These are phyloP conservation scores for Heterohyrax brucei DNA, from an alignment of 2,797 vertebrate genomes.

Conservation along the genomic window DNA sequence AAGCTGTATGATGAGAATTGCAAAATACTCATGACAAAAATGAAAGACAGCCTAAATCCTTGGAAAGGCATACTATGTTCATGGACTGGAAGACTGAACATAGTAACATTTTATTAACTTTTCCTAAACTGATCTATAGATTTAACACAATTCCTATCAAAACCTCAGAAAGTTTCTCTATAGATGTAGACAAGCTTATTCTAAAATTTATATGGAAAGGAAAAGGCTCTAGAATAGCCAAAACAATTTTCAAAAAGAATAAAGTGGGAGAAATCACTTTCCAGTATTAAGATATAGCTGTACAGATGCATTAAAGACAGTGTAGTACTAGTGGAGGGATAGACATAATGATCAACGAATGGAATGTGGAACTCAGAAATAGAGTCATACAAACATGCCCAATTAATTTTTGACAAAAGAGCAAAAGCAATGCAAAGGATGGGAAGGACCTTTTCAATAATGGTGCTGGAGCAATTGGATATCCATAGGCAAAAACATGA, in stretches of 20 bases:
- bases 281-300: neutral
- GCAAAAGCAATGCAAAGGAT: neutral
- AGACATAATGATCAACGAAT: neutral
- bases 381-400: constrained; percentile 1
- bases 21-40: constrained; percentile 36
- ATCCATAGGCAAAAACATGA: neutral
- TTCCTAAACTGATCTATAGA: neutral
- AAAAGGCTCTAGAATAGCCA: constrained; percentile 12
- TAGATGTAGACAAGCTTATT: constrained; percentile 37
- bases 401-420: constrained; percentile 33
- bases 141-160: constrained; percentile 36
- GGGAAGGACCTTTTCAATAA: neutral
- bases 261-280: constrained; percentile 27
- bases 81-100: neutral
- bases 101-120: neutral
- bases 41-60: constrained; percentile 37
- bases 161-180: constrained; percentile 48
- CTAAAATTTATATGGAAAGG: constrained; percentile 52
- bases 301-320: neutral
- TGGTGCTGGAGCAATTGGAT: constrained; percentile 3
- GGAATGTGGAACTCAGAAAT: neutral
- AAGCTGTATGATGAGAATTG: constrained; percentile 1
- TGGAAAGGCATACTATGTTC: constrained; percentile 52
- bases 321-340: neutral
- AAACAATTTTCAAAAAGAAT: constrained; percentile 47